Evolutionary conservation across 2,113 vertebrate genomes (phyloP).

Genomic region (Lonchura striata): DNA sequence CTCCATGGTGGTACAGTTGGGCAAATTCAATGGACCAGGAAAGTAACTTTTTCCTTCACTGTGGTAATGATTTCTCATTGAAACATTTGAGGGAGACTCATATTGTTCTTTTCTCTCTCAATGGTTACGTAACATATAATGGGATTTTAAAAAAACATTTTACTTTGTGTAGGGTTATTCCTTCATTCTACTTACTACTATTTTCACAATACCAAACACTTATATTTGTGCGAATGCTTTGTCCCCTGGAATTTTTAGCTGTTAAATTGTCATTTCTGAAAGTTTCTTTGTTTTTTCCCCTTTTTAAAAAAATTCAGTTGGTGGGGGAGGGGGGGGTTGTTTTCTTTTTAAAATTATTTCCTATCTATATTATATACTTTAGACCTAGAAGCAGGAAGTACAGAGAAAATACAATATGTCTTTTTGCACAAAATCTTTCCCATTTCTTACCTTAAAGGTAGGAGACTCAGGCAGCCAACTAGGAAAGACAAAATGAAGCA

Average conservation of each 20-base stretch:
- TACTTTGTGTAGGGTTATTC: background rate
- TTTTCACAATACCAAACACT: background rate
- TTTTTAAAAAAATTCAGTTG: accelerated
- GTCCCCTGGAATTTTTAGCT: background rate
- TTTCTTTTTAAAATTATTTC: background rate
- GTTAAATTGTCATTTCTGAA: background rate
- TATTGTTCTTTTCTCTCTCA: background rate
- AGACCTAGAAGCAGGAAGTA: background rate
- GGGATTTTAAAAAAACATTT: background rate
- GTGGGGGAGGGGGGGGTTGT: background rate
- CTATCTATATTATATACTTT: background rate
- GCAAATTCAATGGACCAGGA: background rate
- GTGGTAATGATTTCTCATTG: background rate
- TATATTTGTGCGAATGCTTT: background rate
- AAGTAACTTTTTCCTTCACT: background rate
- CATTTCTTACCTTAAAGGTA: constrained; percentile 85
- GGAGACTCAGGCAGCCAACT: constrained; percentile 78
- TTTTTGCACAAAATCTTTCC: background rate
- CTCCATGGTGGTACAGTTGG: background rate
- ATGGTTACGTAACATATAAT: background rate
- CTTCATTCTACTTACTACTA: background rate
- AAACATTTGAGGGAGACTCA: background rate
- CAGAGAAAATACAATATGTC: background rate
- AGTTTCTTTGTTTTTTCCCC: background rate
- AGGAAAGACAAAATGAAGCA: constrained; percentile 85